Conservation (phyloP, 2,113 vertebrate genomes). For the Tetrao urogallus region DNA sequence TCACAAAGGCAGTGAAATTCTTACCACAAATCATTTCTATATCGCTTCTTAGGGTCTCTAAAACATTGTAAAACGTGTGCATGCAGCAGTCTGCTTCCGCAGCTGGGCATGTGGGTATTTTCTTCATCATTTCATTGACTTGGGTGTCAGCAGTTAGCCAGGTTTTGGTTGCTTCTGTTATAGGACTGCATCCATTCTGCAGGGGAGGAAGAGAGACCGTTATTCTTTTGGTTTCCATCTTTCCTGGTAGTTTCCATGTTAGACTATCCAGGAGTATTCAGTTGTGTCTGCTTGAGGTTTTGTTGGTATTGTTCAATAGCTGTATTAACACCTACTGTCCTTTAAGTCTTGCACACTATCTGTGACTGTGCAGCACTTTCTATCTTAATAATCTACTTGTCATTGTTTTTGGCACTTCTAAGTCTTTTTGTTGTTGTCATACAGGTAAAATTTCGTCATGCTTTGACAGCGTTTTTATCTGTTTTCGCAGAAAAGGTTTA, state of each 20-base stretch:
- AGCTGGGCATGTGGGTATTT: rapidly evolving
- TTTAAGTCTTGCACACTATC: not conserved
- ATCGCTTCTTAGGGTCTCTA: rapidly evolving
- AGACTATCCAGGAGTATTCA: not conserved
- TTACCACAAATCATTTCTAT: rapidly evolving
- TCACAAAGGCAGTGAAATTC: rapidly evolving
- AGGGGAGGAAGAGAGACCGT: not conserved
- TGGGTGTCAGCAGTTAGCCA: rapidly evolving
- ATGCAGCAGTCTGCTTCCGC: not conserved
- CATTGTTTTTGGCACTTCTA: not conserved
- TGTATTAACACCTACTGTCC: not conserved
- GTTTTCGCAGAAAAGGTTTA: not conserved
- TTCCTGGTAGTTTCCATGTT: rapidly evolving
- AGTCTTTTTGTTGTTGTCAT: not conserved
- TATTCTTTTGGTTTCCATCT: not conserved
- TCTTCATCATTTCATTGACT: rapidly evolving
- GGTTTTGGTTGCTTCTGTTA: rapidly evolving
- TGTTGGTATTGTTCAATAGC: not conserved
- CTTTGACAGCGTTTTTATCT: not conserved
- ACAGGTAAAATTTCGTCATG: not conserved
- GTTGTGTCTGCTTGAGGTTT: rapidly evolving
- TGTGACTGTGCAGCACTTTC: not conserved
- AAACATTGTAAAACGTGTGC: rapidly evolving
- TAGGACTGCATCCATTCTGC: rapidly evolving
- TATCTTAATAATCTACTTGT: not conserved